These are phyloP conservation scores for Steatocranus sp. DNA, from an alignment of 2,797 vertebrate genomes.

Conservation along the genomic window DNA sequence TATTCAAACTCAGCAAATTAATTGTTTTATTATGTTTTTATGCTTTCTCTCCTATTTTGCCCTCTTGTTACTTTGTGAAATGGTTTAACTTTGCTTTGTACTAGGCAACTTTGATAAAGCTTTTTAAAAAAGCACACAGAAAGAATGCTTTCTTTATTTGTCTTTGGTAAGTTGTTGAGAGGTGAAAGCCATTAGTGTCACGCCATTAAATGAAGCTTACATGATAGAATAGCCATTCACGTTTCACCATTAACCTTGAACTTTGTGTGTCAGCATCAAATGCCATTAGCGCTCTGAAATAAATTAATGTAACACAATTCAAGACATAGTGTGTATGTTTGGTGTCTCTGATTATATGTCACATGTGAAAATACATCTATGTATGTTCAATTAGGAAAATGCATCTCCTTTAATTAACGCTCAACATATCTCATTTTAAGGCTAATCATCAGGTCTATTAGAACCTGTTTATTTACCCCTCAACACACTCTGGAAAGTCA, in stretches of 20 bases:
- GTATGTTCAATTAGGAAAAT: not conserved
- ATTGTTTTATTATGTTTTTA: not conserved
- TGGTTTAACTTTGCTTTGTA: not conserved
- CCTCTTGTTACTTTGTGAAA: not conserved
- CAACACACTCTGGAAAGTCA: not conserved
- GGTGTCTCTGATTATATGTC: not conserved
- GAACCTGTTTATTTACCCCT: not conserved
- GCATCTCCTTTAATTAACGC: not conserved
- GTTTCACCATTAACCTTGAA: not conserved
- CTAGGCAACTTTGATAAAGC: not conserved
- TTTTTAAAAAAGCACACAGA: not conserved
- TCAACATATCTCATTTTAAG: not conserved
- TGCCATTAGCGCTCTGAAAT: not conserved
- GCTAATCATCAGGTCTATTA: not conserved
- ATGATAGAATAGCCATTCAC: not conserved
- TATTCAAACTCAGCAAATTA: not conserved
- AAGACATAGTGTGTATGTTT: not conserved
- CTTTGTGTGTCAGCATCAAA: not conserved
- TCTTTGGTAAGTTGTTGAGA: not conserved
- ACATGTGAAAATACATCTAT: not conserved
- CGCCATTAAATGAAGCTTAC: not conserved
- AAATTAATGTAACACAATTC: not conserved
- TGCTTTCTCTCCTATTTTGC: not conserved
- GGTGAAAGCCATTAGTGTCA: not conserved
- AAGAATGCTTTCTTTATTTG: not conserved